A percentile compares a stretch with the other conserved stretches of the same genome.
Evolutionary conservation across 1,140 invertebrate species (phyloP).

Genomic region (Stenopsyche tienmushanensis): DNA sequence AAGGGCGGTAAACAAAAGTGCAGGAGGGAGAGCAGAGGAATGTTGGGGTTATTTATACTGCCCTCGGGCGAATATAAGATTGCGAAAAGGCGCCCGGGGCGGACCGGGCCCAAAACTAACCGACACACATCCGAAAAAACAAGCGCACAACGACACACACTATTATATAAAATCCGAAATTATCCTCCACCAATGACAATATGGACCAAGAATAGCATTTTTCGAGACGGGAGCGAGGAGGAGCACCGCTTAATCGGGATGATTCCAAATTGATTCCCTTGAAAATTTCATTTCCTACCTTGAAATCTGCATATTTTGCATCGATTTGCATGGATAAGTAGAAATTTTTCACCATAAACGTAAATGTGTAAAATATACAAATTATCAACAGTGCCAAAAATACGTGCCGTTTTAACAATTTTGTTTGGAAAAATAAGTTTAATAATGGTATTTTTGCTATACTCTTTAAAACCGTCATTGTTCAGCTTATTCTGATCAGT

Average conservation of each 20-base stretch:
- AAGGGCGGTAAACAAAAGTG: conserved; percentile 1
- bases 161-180: background rate
- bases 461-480: too few relatives aligned
- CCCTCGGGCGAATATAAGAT: conserved; percentile 25
- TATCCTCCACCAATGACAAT: too few relatives aligned
- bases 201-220: background rate
- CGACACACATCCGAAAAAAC: background rate
- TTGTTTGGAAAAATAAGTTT: too few relatives aligned
- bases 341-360: too few relatives aligned
- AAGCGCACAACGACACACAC: background rate
- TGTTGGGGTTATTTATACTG: conserved; percentile 22
- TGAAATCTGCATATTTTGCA: too few relatives aligned
- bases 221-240: background rate
- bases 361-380: too few relatives aligned
- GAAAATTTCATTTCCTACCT: too few relatives aligned
- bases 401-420: too few relatives aligned
- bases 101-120: conserved; percentile 10
- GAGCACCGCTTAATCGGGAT: background rate
- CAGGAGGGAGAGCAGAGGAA: background rate
- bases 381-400: too few relatives aligned
- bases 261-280: background rate
- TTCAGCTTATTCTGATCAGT: too few relatives aligned
- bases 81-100: conserved; percentile 25
- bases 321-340: too few relatives aligned
- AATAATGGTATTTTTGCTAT: too few relatives aligned